Base-by-base conservation (phyloP, 2,113 vertebrate genomes). In the Platysteira castanea region DNA sequence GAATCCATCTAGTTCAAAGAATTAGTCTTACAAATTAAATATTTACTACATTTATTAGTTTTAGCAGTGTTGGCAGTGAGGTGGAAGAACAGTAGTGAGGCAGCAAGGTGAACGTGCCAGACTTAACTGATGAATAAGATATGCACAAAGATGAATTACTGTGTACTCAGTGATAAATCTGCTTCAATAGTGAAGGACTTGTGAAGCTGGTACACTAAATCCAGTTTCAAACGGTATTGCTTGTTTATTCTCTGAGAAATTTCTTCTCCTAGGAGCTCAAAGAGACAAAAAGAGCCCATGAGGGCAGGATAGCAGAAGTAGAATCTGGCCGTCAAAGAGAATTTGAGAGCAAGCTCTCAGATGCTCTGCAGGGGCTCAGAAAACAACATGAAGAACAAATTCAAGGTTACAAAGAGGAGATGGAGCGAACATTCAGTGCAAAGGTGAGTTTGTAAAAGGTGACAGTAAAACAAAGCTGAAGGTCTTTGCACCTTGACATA, bases 341-440 rank as follows among this genome's bases (percentile, higher is more conserved):
- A 85, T 98, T 98, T 90, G 98, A 99, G 69, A 97, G 87, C 54
- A 98, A 98, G 82, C 84, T 99, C 41, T 50, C 95, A 0, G 97
- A 98, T 33, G 85, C 89, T 23, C 97, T 99, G 95, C 98, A 98
- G 71, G 97, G 96, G 21, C 98, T 99, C 26, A 97, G 99, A 30
- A 92, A 95, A 46, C 98, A 98, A 28, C 98, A 99, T 0, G 98
- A 98, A 63, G 75, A 86, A 59, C 98, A 99, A 92, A 97, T 99
- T 93, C 93, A 91, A 74, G 98, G 97, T 41, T 99, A 99, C 95
- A 99, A 98, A 91, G 98, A 98, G 4, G 98, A 99, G 26, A 86
- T 99, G 86, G 98, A 98, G n/a, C 93, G 57, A 80, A 98, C 95
- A 11, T 98, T 98, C 70, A 63, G 10, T 54, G 97, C 97, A 19